Evolutionary conservation across 2,113 vertebrate species (phyloP).

Genomic region (Callipepla squamata): DNA sequence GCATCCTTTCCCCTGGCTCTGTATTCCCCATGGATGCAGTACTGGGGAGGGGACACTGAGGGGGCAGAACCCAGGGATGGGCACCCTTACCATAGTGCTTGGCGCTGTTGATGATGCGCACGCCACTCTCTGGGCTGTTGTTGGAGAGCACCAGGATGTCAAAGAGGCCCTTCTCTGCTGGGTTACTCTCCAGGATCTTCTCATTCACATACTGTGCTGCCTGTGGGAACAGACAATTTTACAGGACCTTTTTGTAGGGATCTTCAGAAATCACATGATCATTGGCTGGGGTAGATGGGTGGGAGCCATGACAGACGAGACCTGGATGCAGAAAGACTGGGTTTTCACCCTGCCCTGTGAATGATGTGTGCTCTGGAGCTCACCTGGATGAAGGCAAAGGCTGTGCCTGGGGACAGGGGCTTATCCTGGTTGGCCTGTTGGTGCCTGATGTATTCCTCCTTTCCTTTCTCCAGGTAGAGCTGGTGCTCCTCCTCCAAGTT

Average conservation of each 20-base stretch:
- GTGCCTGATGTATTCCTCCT: slow-evolving; percentile 47
- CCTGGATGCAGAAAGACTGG: not conserved
- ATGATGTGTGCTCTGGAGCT: not conserved
- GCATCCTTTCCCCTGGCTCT: not conserved
- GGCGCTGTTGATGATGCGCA: slow-evolving; percentile 71
- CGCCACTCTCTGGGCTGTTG: slow-evolving; percentile 68
- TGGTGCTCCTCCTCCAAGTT: slow-evolving; percentile 63
- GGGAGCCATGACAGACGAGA: not conserved
- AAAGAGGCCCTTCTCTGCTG: slow-evolving; percentile 76
- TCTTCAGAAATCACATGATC: not conserved
- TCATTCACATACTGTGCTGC: slow-evolving; percentile 78
- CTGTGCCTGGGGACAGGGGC: slow-evolving; percentile 61
- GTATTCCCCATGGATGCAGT: not conserved
- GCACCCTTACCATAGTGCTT: slow-evolving; percentile 73
- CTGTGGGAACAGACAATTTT: slow-evolving; percentile 37
- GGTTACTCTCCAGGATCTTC: slow-evolving; percentile 73
- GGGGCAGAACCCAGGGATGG: rapidly evolving
- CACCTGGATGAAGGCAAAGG: slow-evolving; percentile 76
- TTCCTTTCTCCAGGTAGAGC: slow-evolving; percentile 66
- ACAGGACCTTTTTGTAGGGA: not conserved
- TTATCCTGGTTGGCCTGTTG: slow-evolving; percentile 53
- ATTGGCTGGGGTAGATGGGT: not conserved
- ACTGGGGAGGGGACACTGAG: not conserved
- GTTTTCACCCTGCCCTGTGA: not conserved
- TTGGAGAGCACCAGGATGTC: slow-evolving; percentile 83